A percentile compares a stretch with the other conserved stretches of the same genome.
These are phyloP conservation scores for Periphyllus acericola DNA, from an alignment of 2,888 invertebrate species.

Conservation along the genomic window DNA sequence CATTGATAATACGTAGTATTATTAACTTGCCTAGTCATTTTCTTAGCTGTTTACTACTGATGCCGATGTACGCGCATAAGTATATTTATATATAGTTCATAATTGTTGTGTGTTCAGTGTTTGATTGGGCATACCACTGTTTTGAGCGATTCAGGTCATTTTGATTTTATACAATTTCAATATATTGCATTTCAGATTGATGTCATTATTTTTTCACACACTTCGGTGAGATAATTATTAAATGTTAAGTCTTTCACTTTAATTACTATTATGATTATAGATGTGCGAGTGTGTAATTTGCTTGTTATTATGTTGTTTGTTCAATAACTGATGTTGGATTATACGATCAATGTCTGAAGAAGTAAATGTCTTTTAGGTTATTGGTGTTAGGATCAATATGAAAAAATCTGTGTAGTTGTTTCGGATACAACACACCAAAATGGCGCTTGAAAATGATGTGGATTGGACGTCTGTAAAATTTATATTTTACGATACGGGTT, in stretches of 20 bases:
- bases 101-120: neutral
- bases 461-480: conserved; percentile 56
- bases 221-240: neutral
- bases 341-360: neutral
- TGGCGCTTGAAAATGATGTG: neutral
- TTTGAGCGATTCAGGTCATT: conserved; percentile 4
- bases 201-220: neutral
- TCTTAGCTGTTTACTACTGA: neutral
- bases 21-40: conserved; percentile 49
- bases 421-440: conserved; percentile 18
- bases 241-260: neutral
- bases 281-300: neutral
- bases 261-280: neutral
- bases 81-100: neutral
- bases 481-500: conserved; percentile 45
- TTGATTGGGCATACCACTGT: neutral
- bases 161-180: neutral
- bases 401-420: conserved; percentile 22
- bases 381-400: neutral
- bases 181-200: no score
- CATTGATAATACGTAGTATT: conserved; percentile 11
- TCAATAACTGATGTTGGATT: neutral
- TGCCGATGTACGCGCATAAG: neutral
- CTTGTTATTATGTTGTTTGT: neutral
- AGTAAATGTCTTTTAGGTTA: neutral